Conservation (phyloP, 1,140 invertebrate genomes). For the Aphelenchoides besseyi region DNA sequence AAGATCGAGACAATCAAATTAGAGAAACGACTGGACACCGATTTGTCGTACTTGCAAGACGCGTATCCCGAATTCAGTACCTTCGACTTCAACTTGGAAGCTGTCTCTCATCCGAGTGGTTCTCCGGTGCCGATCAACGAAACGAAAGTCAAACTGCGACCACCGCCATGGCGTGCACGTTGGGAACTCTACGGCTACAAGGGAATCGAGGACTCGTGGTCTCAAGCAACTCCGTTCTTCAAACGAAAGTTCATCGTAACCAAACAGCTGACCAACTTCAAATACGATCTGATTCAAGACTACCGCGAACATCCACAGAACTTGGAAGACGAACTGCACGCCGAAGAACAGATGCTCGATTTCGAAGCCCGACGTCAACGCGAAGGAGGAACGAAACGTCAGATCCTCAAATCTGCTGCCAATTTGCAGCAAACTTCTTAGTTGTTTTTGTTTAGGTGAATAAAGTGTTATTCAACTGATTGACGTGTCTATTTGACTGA, state of each 20-base stretch:
- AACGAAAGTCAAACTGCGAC: slow-evolving; percentile 71
- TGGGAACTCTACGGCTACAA: slow-evolving; percentile 53
- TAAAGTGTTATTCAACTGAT: no score
- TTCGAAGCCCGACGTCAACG: slow-evolving; percentile 49
- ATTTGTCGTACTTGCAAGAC: slow-evolving; percentile 85
- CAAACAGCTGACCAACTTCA: slow-evolving; percentile 46
- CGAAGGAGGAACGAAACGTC: slow-evolving; percentile 34
- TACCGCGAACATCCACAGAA: slow-evolving; percentile 49
- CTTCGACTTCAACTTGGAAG: slow-evolving; percentile 85
- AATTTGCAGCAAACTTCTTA: background rate
- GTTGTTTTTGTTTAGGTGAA: background rate
- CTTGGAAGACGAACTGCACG: slow-evolving; percentile 46
- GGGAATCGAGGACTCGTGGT: slow-evolving; percentile 59
- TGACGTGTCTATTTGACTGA: no score
- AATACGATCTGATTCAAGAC: slow-evolving; percentile 56
- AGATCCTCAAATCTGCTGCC: slow-evolving; percentile 45
- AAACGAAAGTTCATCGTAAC: slow-evolving; percentile 55
- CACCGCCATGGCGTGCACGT: slow-evolving; percentile 56
- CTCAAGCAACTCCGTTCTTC: slow-evolving; percentile 30
- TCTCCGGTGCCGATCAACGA: slow-evolving; percentile 79
- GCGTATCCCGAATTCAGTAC: slow-evolving; percentile 87
- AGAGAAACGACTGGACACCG: slow-evolving; percentile 87
- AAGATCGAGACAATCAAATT: slow-evolving; percentile 83
- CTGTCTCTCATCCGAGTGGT: slow-evolving; percentile 74
- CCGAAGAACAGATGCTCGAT: slow-evolving; percentile 48